A percentile compares a stretch with the other conserved stretches of the same genome.
Evolutionary conservation across 2,888 invertebrate genomes (phyloP).

Genomic region (Protodeltote pygarga): DNA sequence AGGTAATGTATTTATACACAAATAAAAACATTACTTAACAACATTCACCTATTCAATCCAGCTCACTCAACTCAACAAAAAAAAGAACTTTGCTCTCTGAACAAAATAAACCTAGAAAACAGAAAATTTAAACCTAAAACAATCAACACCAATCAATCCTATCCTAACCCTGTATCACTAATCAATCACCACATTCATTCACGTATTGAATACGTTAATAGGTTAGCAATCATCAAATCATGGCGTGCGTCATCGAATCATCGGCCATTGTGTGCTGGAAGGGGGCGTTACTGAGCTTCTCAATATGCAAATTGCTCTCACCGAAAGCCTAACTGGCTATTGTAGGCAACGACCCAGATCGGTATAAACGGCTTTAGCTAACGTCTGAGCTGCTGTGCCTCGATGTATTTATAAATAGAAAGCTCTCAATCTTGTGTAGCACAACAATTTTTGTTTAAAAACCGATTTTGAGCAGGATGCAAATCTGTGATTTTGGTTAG

Average conservation of each 20-base stretch:
- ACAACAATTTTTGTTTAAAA: too few relatives aligned
- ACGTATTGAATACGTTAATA: conserved; percentile 47
- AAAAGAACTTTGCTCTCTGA: too few relatives aligned
- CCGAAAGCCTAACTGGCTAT: conserved; percentile 65
- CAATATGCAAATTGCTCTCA: conserved; percentile 72
- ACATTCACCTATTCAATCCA: too few relatives aligned
- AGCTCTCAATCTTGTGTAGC: too few relatives aligned
- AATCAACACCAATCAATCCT: conserved; percentile 6
- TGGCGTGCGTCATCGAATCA: conserved; percentile 55
- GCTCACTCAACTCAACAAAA: too few relatives aligned
- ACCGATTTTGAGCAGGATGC: too few relatives aligned
- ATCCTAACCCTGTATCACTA: conserved; percentile 10
- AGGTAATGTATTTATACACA: neutral
- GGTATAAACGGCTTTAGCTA: conserved; percentile 55
- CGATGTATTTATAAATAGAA: too few relatives aligned
- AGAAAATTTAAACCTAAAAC: neutral
- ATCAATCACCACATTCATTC: conserved; percentile 39
- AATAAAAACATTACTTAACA: too few relatives aligned
- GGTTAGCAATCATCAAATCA: conserved; percentile 62
- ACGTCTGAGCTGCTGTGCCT: conserved; percentile 27
- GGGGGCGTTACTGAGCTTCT: conserved; percentile 62
- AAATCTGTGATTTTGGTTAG: too few relatives aligned
- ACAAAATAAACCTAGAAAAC: too few relatives aligned
- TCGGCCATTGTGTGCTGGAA: conserved; percentile 52
- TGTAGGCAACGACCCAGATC: conserved; percentile 60